Conservation (phyloP, 1,140 invertebrate genomes). For the Zophobas atratus region DNA sequence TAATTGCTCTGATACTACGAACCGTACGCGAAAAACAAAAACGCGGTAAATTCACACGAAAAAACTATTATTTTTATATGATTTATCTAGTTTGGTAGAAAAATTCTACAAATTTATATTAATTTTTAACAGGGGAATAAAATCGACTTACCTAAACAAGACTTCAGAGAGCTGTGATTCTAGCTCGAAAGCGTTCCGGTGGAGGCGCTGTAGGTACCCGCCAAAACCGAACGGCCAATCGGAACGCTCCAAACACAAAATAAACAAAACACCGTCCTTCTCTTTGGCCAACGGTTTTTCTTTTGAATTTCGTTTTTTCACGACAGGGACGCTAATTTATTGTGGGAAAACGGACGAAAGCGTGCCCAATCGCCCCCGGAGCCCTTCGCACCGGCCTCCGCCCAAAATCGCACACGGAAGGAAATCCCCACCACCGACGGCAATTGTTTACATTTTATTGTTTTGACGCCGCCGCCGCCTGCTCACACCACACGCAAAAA, state of each 20-base stretch:
- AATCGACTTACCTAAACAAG: slow-evolving; percentile 60
- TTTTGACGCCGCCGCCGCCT: too few species aligned
- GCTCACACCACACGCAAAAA: too few species aligned
- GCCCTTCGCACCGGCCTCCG: too few species aligned
- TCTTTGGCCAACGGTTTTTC: slow-evolving; percentile 49
- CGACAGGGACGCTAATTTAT: not conserved
- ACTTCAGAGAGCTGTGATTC: slow-evolving; percentile 52
- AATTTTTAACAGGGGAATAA: slow-evolving; percentile 58
- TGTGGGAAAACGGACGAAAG: slow-evolving; percentile 7
- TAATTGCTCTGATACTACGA: slow-evolving; percentile 51
- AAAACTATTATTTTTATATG: slow-evolving; percentile 62
- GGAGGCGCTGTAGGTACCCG: slow-evolving; percentile 56
- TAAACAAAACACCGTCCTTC: slow-evolving; percentile 47
- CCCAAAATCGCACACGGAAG: too few species aligned
- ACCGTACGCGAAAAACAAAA: slow-evolving; percentile 28
- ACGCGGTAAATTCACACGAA: slow-evolving; percentile 55
- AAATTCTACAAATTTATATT: slow-evolving; percentile 59
- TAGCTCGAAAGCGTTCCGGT: slow-evolving; percentile 53
- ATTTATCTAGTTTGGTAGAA: slow-evolving; percentile 50
- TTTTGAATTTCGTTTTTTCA: slow-evolving; percentile 26
- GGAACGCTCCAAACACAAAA: slow-evolving; percentile 21
- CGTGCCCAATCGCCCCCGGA: not conserved
- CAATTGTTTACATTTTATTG: too few species aligned
- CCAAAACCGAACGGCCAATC: slow-evolving; percentile 59
- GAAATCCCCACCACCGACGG: too few species aligned